Evolutionary conservation across 2,113 vertebrate genomes (phyloP), one percentile per base, ranked within the genome.

Genomic region (Delphinapterus leucas): DNA sequence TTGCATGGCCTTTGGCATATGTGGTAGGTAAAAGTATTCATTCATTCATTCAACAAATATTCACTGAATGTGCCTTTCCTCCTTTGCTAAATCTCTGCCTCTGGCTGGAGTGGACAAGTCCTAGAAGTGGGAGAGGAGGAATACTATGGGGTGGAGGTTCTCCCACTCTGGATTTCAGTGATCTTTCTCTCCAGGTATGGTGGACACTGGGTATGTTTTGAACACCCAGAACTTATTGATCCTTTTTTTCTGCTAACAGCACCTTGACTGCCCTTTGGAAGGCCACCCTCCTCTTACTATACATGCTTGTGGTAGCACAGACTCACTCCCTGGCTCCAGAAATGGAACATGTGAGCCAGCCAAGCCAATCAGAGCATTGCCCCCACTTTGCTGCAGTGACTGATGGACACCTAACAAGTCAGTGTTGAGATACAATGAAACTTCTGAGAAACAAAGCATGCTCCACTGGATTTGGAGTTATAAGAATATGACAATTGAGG

Each of bases 361-460:
- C 17, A 5, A 20, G 38, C 53, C 53, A 9, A 13, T 47, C 14
- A 6, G 63, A 44, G 36, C 18, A 6, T 1, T 2, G 23, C 1
- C 65, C 38, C 5, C 1, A 9, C 41, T 18, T 21, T 3, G 41
- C 80, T 3, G 7, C 6, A 6, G 38, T 61, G 55, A 47, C 1
- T 25, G 8, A 31, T 25, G 71, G 21, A 74, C 13, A 61, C 28
- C 60, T 61, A n/a, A n/a, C 33, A 12, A 5, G 25, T 11, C 7
- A 38, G 47, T 3, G 3, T 15, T 44, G 55, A 38, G 55, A 63
- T 15, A 15, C 38, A 36, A 1, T 26, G 12, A 60, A 71, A 21
- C 4, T 36, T 47, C 41, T 63, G 23, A 33, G 41, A 38, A 92
- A 21, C 41, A 74, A 84, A 49, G 14, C 41, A 1, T 17, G 8